Conservation (phyloP, 2,113 vertebrate species). For the Oriolus oriolus region DNA sequence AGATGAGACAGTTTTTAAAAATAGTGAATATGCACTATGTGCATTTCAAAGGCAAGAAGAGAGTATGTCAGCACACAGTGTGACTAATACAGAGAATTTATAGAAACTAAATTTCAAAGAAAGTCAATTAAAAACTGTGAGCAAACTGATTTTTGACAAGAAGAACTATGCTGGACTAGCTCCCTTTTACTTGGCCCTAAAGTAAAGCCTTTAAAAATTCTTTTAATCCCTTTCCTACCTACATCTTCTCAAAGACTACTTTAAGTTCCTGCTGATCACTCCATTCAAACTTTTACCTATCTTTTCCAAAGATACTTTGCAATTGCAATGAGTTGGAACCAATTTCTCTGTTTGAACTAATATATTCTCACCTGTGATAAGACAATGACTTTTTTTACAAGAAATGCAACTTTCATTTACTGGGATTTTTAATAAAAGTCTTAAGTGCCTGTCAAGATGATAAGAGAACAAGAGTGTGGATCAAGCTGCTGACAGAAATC, state of each 20-base stretch:
- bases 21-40: background rate
- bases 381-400: background rate
- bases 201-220: background rate
- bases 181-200: background rate
- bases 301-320: background rate
- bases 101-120: background rate
- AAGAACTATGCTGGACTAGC: background rate
- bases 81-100: background rate
- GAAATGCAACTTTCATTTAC: background rate
- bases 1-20: background rate
- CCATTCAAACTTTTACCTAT: background rate
- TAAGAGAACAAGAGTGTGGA: background rate
- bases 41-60: background rate
- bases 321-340: background rate
- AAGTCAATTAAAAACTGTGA: background rate
- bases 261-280: background rate
- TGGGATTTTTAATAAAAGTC: background rate
- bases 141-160: background rate
- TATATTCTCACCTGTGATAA: background rate
- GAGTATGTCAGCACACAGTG: background rate
- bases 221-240: background rate
- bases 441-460: background rate
- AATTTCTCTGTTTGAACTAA: conserved; percentile 11
- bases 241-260: background rate
- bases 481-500: background rate